Conservation (phyloP, 2,888 invertebrate species). For the Adela reaumurella region DNA sequence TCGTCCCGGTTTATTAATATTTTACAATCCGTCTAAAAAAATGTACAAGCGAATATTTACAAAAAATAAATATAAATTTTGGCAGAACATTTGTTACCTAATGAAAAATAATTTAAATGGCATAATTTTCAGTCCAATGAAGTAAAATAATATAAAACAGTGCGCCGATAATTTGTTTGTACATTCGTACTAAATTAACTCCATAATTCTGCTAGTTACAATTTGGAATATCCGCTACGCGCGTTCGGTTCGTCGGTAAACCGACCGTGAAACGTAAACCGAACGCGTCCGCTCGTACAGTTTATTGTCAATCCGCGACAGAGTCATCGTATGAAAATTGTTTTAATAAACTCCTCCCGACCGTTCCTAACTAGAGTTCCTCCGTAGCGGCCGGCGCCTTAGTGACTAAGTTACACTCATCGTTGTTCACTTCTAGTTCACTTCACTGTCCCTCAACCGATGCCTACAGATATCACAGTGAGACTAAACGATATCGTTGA, state of each 20-base stretch:
- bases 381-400: not conserved
- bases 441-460: not conserved
- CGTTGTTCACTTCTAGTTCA: not conserved
- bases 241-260: no score
- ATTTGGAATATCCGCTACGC: no score
- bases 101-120: not conserved
- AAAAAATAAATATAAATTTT: conserved; percentile 46
- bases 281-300: not conserved
- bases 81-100: conserved; percentile 23
- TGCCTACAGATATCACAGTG: no score
- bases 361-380: no score
- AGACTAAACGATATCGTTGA: conserved; percentile 82
- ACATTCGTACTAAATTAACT: no score
- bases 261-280: no score
- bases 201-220: no score
- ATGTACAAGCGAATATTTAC: conserved; percentile 44
- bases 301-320: not conserved
- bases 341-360: not conserved
- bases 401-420: not conserved
- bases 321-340: not conserved
- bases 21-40: conserved; percentile 41
- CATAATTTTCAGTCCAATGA: no score
- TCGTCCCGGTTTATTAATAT: no score
- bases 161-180: no score
- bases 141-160: no score